Evolutionary conservation across 2,113 vertebrate species (phyloP).

Genomic region (Ramphastos sulfuratus): DNA sequence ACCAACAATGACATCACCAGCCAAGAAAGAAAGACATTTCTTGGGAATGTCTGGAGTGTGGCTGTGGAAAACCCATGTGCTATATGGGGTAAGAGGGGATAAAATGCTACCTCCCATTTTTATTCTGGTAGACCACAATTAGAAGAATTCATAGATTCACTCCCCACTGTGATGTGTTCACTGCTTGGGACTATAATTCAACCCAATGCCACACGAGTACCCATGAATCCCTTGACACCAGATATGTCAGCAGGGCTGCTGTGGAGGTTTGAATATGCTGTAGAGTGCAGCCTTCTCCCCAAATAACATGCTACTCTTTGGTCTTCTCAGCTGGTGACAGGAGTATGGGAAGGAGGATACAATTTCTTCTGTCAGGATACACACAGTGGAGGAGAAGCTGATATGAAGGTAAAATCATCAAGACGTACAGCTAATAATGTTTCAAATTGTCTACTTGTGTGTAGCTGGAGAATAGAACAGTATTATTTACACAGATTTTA

Average conservation of each 20-base stretch:
- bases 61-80: neutral
- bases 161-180: fast-evolving
- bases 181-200: neutral
- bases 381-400: constrained; percentile 83
- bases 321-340: constrained; percentile 81
- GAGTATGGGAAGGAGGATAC: constrained; percentile 87
- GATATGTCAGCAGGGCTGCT: neutral
- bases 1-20: neutral
- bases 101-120: neutral
- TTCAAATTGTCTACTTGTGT: neutral
- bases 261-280: neutral
- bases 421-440: neutral
- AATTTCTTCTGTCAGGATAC: constrained; percentile 95
- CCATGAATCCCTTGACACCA: neutral
- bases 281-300: neutral
- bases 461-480: neutral
- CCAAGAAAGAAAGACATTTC: neutral
- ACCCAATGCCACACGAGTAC: neutral
- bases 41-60: neutral
- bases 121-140: neutral
- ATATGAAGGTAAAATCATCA: constrained; percentile 82
- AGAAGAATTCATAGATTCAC: neutral
- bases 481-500: neutral
- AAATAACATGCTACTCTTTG: neutral
- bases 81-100: neutral